Conservation (phyloP, 1,140 invertebrate genomes). For the Steinernema khuongi region DNA sequence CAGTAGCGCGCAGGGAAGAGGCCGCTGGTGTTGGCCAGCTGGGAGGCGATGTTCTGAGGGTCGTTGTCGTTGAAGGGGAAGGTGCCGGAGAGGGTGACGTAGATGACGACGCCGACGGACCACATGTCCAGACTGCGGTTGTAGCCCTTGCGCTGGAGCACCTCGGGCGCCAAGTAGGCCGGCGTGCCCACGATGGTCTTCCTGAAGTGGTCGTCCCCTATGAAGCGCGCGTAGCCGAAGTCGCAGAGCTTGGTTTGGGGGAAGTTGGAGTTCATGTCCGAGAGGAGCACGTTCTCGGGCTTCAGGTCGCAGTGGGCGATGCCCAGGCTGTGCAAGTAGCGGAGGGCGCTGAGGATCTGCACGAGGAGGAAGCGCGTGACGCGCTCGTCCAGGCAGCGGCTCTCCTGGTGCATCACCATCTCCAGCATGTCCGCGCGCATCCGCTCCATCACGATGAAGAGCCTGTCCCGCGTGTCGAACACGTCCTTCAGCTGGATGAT, state of each 20-base stretch:
- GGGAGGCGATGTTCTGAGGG: neutral
- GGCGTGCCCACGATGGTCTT: conserved; percentile 95
- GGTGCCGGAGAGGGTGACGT: conserved; percentile 82
- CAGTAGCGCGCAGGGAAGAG: conserved; percentile 97
- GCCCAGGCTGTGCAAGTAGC: conserved; percentile 93
- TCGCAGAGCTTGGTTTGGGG: conserved; percentile 79
- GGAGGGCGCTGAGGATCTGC: conserved; percentile 87
- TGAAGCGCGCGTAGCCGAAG: conserved; percentile 96
- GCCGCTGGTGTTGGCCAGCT: neutral
- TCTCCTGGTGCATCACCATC: conserved; percentile 77
- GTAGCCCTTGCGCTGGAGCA: conserved; percentile 81
- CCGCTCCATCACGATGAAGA: conserved; percentile 68
- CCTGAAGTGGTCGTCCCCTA: conserved; percentile 95
- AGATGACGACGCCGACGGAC: conserved; percentile 97
- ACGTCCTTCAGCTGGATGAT: conserved; percentile 74
- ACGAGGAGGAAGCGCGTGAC: conserved; percentile 53
- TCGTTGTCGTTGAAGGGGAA: conserved; percentile 89
- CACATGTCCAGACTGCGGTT: conserved; percentile 98
- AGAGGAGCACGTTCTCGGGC: conserved; percentile 62
- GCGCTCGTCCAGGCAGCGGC: conserved; percentile 49
- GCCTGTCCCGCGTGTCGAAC: conserved; percentile 92
- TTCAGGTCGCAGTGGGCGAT: conserved; percentile 70
- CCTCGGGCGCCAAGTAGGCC: conserved; percentile 77
- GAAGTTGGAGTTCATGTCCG: conserved; percentile 48
- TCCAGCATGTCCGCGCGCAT: conserved; percentile 89